Evolutionary conservation across 2,888 invertebrate species (phyloP).

Genomic region (Arge pagana): DNA sequence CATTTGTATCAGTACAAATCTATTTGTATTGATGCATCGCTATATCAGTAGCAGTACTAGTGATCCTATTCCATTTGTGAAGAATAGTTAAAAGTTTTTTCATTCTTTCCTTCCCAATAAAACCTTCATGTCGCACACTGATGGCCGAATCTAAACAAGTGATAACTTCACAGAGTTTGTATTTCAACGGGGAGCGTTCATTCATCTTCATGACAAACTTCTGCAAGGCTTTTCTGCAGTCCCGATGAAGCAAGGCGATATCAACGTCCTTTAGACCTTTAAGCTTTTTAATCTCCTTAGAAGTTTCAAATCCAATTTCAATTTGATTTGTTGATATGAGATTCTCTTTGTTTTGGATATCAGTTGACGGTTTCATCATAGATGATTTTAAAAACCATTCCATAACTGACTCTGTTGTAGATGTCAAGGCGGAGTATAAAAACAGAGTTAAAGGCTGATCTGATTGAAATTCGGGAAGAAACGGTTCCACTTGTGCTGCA

Average conservation of each 20-base stretch:
- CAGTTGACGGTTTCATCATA: conserved; percentile 1
- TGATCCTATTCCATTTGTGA: too few species aligned
- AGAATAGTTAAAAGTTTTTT: too few species aligned
- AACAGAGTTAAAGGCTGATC: conserved; percentile 24
- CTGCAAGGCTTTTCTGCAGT: background rate
- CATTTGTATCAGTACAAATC: conserved; percentile 3
- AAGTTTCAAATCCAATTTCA: conserved; percentile 5
- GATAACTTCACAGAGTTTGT: conserved; percentile 2
- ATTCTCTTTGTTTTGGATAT: conserved; percentile 1
- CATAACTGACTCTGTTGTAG: conserved; percentile 1
- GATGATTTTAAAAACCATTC: conserved; percentile 5
- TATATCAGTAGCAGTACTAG: conserved; percentile 1
- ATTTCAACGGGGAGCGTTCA: conserved; percentile 1
- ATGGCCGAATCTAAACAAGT: background rate
- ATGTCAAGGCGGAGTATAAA: conserved; percentile 17
- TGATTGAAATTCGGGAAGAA: conserved; percentile 20
- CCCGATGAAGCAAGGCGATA: background rate
- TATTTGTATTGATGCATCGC: conserved; percentile 2
- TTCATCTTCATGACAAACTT: conserved; percentile 10
- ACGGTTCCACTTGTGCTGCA: conserved; percentile 24
- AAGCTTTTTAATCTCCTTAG: conserved; percentile 7
- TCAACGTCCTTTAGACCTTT: background rate
- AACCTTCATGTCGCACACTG: background rate
- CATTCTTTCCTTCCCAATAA: too few species aligned
- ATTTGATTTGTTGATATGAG: conserved; percentile 4